These are phyloP conservation scores for Caenorhabditis wallacei DNA, from an alignment of 2,888 invertebrate genomes.

Conservation along the genomic window DNA sequence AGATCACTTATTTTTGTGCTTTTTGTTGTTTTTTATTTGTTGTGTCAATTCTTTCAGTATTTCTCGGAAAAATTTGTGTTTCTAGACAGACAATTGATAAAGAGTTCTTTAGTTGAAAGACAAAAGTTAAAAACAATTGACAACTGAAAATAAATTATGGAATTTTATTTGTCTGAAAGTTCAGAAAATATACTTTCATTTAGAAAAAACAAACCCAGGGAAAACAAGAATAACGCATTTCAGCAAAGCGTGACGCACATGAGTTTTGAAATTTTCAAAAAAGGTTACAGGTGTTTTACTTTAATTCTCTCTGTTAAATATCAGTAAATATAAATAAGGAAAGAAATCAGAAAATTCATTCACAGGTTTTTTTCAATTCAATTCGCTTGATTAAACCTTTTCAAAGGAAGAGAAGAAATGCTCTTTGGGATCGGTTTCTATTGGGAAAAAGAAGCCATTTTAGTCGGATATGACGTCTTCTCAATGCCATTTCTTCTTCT, in stretches of 20 bases:
- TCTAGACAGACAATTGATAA: not conserved
- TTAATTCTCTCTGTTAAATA: too few species aligned
- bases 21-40: not conserved
- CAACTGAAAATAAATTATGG: too few species aligned
- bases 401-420: constrained; percentile 3
- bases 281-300: too few species aligned
- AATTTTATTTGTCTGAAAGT: too few species aligned
- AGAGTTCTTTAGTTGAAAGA: too few species aligned
- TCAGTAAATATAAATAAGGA: too few species aligned
- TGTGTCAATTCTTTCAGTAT: not conserved
- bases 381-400: constrained; percentile 32
- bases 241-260: too few species aligned
- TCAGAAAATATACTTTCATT: too few species aligned
- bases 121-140: not conserved
- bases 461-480: constrained; percentile 26
- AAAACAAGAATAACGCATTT: too few species aligned
- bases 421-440: constrained; percentile 23
- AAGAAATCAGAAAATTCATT: not conserved
- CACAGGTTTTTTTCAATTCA: not conserved
- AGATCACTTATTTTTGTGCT: constrained; percentile 22
- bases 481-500: not conserved
- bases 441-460: constrained; percentile 41
- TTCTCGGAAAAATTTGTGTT: too few species aligned
- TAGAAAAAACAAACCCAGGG: too few species aligned
- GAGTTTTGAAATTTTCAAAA: too few species aligned